Percentiles rank a stretch among this genome's conserved stretches.
phyloP scores from a whole-genome alignment of 2,797 vertebrate species.

The Zalophus californianus region DNA sequence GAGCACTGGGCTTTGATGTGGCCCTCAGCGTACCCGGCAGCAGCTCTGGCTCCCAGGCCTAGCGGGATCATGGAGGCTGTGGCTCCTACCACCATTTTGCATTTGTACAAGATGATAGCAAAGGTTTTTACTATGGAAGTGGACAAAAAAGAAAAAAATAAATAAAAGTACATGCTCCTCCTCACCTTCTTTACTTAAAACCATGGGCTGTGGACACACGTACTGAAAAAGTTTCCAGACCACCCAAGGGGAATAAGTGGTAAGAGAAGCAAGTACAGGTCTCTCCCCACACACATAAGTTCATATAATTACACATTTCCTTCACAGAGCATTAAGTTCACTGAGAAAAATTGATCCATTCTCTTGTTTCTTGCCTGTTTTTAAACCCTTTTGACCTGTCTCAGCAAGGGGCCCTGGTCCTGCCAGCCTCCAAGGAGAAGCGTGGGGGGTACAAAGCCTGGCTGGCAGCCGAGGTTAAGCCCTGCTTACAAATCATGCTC shows the following conservation, averaged over 20 bases:
- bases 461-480: slow-evolving; percentile 48
- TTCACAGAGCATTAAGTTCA: slow-evolving; percentile 57
- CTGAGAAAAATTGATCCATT: background rate
- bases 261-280: background rate
- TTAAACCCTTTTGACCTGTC: slow-evolving; percentile 63
- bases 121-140: background rate
- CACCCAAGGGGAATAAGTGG: background rate
- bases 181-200: background rate
- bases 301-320: slow-evolving; percentile 48
- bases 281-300: background rate
- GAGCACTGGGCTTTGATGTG: background rate
- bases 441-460: background rate
- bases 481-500: slow-evolving; percentile 70
- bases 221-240: background rate
- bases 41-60: background rate
- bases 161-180: background rate
- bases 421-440: background rate
- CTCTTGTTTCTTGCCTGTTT: slow-evolving; percentile 45
- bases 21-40: background rate
- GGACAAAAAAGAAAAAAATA: background rate
- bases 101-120: background rate
- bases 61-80: background rate
- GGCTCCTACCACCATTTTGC: background rate
- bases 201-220: background rate
- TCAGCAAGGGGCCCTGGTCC: slow-evolving; percentile 14